Percentiles rank a stretch among this genome's conserved stretches.
Evolutionary conservation across 2,888 invertebrate species (phyloP).

Genomic region (Muscina levida): DNA sequence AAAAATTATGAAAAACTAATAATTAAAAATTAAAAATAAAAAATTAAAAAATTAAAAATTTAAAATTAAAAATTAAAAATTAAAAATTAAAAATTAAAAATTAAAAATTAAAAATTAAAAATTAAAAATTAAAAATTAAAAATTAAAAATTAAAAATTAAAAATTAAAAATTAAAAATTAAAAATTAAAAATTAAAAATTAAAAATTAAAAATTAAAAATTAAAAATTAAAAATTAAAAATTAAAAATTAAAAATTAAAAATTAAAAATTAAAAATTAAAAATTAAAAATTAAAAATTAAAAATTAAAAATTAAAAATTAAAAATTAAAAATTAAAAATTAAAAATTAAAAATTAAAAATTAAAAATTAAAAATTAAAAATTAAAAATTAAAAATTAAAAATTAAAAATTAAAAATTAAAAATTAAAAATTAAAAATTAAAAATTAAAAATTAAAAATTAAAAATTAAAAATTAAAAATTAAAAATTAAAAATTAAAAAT

Average conservation of each 20-base stretch:
- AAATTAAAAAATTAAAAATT: not conserved
- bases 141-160: conserved; percentile 4
- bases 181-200: conserved; percentile 14
- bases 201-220: conserved; percentile 16
- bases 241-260: conserved; percentile 16
- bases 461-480: conserved; percentile 16
- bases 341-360: conserved; percentile 16
- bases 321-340: conserved; percentile 16
- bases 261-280: conserved; percentile 16
- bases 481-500: conserved; percentile 16
- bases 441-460: conserved; percentile 16
- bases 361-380: conserved; percentile 16
- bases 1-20: too few relatives aligned
- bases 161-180: conserved; percentile 16
- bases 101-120: conserved; percentile 14
- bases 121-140: conserved; percentile 18
- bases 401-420: conserved; percentile 16
- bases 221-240: conserved; percentile 15
- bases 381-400: conserved; percentile 16
- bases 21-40: too few relatives aligned
- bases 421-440: conserved; percentile 16
- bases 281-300: conserved; percentile 14
- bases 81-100: conserved; percentile 9
- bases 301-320: conserved; percentile 16
- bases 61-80: conserved; percentile 5